phyloP scores from a whole-genome alignment of 2,113 vertebrate genomes.

The Ctenomys sociabilis region DNA sequence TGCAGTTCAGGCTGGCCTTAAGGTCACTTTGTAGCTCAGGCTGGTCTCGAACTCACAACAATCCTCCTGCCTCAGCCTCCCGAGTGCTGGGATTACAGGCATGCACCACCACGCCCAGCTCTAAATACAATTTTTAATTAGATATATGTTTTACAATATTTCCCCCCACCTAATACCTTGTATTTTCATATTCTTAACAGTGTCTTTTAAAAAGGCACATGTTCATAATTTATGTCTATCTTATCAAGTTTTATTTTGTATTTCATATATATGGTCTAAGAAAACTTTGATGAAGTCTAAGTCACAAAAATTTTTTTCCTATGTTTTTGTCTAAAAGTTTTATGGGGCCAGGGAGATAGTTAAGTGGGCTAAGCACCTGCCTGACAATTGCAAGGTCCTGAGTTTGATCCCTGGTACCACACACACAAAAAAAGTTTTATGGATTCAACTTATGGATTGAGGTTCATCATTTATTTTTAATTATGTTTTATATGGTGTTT shows the following conservation, averaged over 20 bases:
- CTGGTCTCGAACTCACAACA: no score
- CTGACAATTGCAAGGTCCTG: no score
- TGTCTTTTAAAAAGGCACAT: background rate
- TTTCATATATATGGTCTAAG: background rate
- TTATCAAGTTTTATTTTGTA: background rate
- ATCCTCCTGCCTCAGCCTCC: no score
- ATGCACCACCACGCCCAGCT: no score
- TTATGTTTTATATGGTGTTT: background rate
- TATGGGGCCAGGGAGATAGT: background rate
- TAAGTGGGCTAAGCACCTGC: no score
- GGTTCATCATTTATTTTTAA: background rate
- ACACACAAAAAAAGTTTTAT: background rate
- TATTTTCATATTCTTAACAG: background rate
- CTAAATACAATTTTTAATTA: constrained; percentile 11
- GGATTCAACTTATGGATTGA: background rate
- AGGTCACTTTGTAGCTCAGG: no score
- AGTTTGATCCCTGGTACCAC: no score
- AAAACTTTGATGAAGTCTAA: constrained; percentile 25
- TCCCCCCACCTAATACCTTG: background rate
- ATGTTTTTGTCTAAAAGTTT: background rate
- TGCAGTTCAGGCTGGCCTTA: no score
- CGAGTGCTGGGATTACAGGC: no score
- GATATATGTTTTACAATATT: background rate
- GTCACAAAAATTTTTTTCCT: background rate
- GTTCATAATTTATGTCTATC: background rate